Evolutionary conservation across 2,797 vertebrate genomes (phyloP), one percentile per base, ranked within the genome.

Genomic region (Megaceryle alcyon): DNA sequence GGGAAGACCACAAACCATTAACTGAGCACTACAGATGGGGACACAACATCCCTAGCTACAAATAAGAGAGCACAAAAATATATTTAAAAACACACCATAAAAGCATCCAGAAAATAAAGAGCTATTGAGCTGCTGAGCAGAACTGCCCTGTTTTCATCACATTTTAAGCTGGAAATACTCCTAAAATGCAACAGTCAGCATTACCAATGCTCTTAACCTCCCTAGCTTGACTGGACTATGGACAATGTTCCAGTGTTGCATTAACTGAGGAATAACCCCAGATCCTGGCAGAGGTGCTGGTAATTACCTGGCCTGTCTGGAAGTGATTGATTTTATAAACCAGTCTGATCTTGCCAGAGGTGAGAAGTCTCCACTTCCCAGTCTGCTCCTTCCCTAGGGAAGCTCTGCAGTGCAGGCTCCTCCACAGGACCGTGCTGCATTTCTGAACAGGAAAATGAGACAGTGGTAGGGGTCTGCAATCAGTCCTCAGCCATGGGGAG

Each of bases 321-420:
- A 63, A 94, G 43, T 33, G 75, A 82, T 12, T 61, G 60, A 77
- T 93, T 96, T 94, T 68, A 64, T 54, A 68, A 59, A 89, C 75
- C 41, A 65, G 49, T 41, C 54, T 78, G 68, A 65, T 87, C 53
- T 78, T n/a, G 70, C 53, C 48, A 82, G 76, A 89, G n/a, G 78
- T 78, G 63, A 92, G 82, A 88, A 78, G 75, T 17, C 68, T 81
- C 83, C 28, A 8, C 68, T 75, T 87, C 61, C 72, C 61, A 83
- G 51, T 8, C 37, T 64, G 53, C 8, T 26, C 33, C 26, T 73
- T 93, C 79, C 76, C 69, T 18, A 59, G 69, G 41, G 79, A 78
- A 89, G 49, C 37, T 72, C n/a, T 3, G 17, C 39, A 68, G 60
- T 1, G 18, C 68, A 73, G 39, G 23, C 20, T 46, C 44, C 33